Evolutionary conservation across 1,140 invertebrate species (phyloP), one percentile per base, ranked within the genome.

Genomic region (Cherax quadricarinatus): DNA sequence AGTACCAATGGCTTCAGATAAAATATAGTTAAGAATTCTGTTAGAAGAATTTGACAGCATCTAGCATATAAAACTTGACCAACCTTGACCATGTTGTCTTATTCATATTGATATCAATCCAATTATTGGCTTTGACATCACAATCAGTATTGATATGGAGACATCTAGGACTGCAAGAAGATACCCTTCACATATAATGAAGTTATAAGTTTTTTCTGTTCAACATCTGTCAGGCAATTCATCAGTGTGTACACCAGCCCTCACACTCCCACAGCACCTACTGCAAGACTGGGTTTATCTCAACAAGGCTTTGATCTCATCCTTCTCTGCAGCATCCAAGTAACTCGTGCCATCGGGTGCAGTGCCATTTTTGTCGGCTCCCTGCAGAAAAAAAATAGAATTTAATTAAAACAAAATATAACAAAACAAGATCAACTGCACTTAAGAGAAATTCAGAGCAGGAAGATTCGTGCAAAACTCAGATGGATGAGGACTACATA

Each of bases 301-400:
- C 73, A 97, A 95, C 41, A 98, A 96, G 94, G 96, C 96, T 95
- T 98, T 98, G 93, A 99, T 99, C 96, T 99, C 98, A 93, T 97
- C 97, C 95, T 97, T 98, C 95, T 99, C 98, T 21, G 98, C 98
- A 93, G 97, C 97, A 94, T 98, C 97, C 87, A 98, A 95, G 95
- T 98, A 99, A 93, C 96, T 97, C 85, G 96, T 97, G 41, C 98
- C 98, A 95, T 98, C 97, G 78, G 98, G 98, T 73, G 98, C 97
- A 94, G 96, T 96, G 12, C 98, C 98, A 95, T 96, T 96, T 95
- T 97, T 98, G 93, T 96, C 96, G 90, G 98, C 98, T 94, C 98
- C 98, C 97, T 97, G 94, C 86, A 96, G 95, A 88, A 94, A 94
- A 94, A 92, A 80, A 88, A 60, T 41, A 41, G 0, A 41, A 41